These are phyloP conservation scores for Semibalanus balanoides DNA, from an alignment of 1,140 invertebrate species.

Conservation along the genomic window DNA sequence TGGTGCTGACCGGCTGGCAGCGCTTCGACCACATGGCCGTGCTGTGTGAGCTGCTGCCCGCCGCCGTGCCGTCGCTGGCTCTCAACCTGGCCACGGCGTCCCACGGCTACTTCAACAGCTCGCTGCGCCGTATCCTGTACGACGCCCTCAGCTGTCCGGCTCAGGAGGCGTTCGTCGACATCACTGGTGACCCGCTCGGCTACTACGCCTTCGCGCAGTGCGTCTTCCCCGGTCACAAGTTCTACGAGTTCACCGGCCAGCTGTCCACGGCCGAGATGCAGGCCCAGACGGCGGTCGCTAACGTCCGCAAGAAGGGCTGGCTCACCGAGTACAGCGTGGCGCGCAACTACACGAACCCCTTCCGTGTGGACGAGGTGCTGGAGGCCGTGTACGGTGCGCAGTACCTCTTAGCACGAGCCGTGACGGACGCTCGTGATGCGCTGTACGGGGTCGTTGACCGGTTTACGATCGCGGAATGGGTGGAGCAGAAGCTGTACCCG, in stretches of 20 bases:
- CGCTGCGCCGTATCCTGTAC: slow-evolving; percentile 36
- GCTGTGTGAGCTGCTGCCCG: slow-evolving; percentile 79
- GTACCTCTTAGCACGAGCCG: slow-evolving; percentile 32
- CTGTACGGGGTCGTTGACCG: slow-evolving; percentile 54
- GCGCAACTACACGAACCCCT: slow-evolving; percentile 56
- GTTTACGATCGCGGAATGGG: slow-evolving; percentile 56
- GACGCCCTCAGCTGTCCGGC: slow-evolving; percentile 38
- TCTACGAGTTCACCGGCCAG: slow-evolving; percentile 42
- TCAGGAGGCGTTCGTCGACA: slow-evolving; percentile 27
- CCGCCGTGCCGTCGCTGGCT: slow-evolving; percentile 58
- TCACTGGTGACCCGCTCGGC: slow-evolving; percentile 41
- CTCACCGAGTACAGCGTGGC: slow-evolving; percentile 61
- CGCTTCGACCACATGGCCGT: slow-evolving; percentile 84
- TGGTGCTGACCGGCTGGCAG: slow-evolving; percentile 44
- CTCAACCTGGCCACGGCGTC: slow-evolving; percentile 43
- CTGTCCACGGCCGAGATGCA: slow-evolving; percentile 32
- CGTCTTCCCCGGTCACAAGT: slow-evolving; percentile 38
- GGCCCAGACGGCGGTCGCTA: slow-evolving; percentile 23
- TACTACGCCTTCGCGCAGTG: slow-evolving; percentile 43
- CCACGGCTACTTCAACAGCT: slow-evolving; percentile 45
- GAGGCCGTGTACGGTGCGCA: slow-evolving; percentile 41
- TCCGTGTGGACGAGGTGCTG: slow-evolving; percentile 51
- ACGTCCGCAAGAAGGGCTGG: slow-evolving; percentile 41
- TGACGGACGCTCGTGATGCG: slow-evolving; percentile 44
- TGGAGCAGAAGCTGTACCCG: slow-evolving; percentile 48